Evolutionary conservation across 1,140 invertebrate species (phyloP), one percentile per base, ranked within the genome.

Genomic region (Brachionus sp.): DNA sequence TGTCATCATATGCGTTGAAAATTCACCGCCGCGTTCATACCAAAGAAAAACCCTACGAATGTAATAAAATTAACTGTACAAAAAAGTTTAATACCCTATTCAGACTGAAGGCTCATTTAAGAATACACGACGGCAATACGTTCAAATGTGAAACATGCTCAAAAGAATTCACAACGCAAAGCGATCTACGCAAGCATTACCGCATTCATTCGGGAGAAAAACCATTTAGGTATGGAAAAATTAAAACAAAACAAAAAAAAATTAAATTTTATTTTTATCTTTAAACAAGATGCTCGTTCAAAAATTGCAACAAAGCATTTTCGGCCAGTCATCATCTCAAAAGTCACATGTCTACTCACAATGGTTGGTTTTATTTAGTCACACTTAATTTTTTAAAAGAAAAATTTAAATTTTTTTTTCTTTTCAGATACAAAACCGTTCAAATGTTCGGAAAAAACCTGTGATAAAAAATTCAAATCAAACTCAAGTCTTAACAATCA

Each of bases 31-130:
- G 95, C 10, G 95, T 97, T 77, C 96, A 98, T 89, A 97, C 95
- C 0, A 96, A 97, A 90, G 92, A 95, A 68, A 96, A 95, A 91
- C 94, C 94, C 0, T 96, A 95, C 88, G 92, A 91, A 10, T 95
- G 94, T 88, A 90, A 91, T 68, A 91, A 92, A 77, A 89, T 90
- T 23, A 91, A 91, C 84, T 98, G 96, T 90, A 92, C 93, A 86
- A 96, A 96, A 89, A 93, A 95, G 68, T 97, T 97, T 89, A 97
- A 95, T 88, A 98, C 95, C 80, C 90, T 96, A 29, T 97, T 97
- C 90, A 94, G 94, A 90, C 90, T 97, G 86, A 92, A 93, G 90
- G 95, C 95, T 85, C 95, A 97, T 88, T 92, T 96, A 89, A 91
- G 95, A 85, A 90, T 97, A 84, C 95, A 97, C 89, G 96, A 93